phyloP scores from a whole-genome alignment of 2,113 vertebrate species.

The Amphilophus citrinellus region DNA sequence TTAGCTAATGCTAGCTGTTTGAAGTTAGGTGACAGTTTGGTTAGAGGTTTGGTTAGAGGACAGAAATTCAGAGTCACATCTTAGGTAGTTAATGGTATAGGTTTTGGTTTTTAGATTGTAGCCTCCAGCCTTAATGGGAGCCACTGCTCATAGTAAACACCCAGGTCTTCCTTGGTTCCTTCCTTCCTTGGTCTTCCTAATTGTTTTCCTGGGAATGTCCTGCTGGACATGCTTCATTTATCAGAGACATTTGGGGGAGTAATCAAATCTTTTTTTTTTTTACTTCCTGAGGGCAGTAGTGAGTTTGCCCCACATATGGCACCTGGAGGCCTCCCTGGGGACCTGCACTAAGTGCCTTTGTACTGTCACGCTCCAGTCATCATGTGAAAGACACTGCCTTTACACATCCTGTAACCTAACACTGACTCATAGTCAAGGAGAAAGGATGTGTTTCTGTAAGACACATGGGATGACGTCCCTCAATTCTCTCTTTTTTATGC shows the following conservation, averaged over 20 bases:
- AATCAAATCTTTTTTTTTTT: constrained; percentile 15
- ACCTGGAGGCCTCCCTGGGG: background rate
- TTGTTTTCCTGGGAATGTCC: background rate
- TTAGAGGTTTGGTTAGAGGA: background rate
- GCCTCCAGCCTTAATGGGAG: background rate
- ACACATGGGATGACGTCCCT: constrained; percentile 28
- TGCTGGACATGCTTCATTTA: background rate
- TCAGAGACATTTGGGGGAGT: background rate
- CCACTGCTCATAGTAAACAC: background rate
- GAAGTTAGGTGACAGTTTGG: background rate
- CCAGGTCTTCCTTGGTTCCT: background rate
- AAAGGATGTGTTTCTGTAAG: constrained; percentile 9
- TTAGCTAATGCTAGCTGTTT: background rate
- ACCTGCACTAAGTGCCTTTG: constrained; percentile 43
- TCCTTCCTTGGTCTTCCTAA: background rate
- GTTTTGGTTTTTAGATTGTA: background rate
- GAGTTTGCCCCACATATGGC: constrained; percentile 22
- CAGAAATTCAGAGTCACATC: constrained; percentile 3
- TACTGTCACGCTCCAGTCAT: constrained; percentile 23
- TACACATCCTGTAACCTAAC: constrained; percentile 49
- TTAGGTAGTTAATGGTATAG: constrained; percentile 3
- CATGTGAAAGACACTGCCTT: constrained; percentile 36
- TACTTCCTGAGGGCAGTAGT: background rate
- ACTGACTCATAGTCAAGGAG: constrained; percentile 2
- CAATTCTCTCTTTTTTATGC: background rate